Evolutionary conservation across 2,797 vertebrate genomes (phyloP).

Genomic region (Choloepus didactylus): DNA sequence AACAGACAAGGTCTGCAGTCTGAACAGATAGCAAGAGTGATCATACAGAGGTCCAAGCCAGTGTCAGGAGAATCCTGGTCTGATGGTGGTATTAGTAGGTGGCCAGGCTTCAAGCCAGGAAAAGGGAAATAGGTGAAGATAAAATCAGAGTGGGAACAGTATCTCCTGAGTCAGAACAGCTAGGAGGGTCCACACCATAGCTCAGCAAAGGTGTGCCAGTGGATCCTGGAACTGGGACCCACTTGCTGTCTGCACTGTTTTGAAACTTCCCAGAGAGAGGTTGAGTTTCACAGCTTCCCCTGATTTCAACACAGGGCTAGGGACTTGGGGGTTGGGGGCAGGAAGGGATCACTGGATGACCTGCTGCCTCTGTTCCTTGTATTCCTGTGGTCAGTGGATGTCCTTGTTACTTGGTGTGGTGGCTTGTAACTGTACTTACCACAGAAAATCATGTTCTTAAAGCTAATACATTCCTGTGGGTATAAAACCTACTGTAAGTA

Average conservation of each 20-base stretch:
- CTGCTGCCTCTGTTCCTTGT: neutral
- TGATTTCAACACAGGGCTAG: neutral
- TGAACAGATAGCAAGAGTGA: conserved; percentile 38
- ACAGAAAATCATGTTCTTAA: too few species aligned
- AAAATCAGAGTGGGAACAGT: conserved; percentile 58
- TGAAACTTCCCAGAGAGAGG: conserved; percentile 4
- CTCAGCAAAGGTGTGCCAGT: neutral
- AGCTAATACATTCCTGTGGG: too few species aligned
- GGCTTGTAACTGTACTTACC: too few species aligned
- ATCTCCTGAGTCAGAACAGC: conserved; percentile 19
- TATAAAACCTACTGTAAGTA: too few species aligned
- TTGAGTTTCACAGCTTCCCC: neutral
- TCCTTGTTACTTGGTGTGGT: conserved; percentile 10
- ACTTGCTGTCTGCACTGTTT: neutral
- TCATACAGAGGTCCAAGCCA: conserved; percentile 1
- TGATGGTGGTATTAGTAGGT: conserved; percentile 17
- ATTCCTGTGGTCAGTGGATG: conserved; percentile 11
- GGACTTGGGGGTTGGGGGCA: neutral
- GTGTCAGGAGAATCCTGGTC: conserved; percentile 15
- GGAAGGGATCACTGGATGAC: neutral
- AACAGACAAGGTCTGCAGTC: conserved; percentile 15
- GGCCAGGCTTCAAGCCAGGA: conserved; percentile 17
- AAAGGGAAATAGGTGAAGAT: conserved; percentile 22
- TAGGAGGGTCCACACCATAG: neutral
- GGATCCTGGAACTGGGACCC: neutral